Evolutionary conservation across 2,113 vertebrate genomes (phyloP), one percentile per base, ranked within the genome.

Genomic region (Charadrius vociferus): DNA sequence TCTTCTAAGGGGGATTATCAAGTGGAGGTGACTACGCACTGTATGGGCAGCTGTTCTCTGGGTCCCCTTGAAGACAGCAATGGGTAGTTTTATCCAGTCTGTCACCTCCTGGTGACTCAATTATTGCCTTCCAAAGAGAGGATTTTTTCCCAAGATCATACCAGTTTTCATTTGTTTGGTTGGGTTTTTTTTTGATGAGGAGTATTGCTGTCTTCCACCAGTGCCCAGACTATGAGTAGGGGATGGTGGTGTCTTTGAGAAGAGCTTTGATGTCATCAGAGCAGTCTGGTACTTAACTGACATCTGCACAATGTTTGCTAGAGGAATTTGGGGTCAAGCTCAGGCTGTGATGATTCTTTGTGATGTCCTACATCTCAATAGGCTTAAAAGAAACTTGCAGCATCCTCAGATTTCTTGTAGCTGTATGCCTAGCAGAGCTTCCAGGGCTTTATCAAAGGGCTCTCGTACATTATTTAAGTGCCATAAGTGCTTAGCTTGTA

Each of bases 221-320:
- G 29, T 32, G 14, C 10, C 22, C 37, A 53, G 34, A 24, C 10
- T 0, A 0, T 58, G 45, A 45, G 26, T 18, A 58, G 41, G 9
- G 21, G 29, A 29, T 56, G 20, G 24, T 23, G 41, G 6, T 65
- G 43, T 52, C 59, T 70, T 68, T 63, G 34, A 61, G 50, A 67
- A 74, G 36, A 68, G 12, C 29, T 50, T 56, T 83, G 74, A 68
- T 62, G 66, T 61, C 20, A 10, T 13, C 72, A 75, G 63, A 58
- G 41, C 23, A n/a, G 36, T 8, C 37, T 36, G 18, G 30, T 47
- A 59, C 52, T 71, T 81, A 70, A 63, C 62, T 75, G 65, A 55
- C 23, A 26, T 19, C 39, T 72, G 52, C 47, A 62, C 22, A 22
- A 43, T 3, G 20, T 36, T 87, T 83, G 19, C 27, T 65, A 30